Conservation (phyloP, 2,888 invertebrate species). For the Dryocosmus kuriphilus region DNA sequence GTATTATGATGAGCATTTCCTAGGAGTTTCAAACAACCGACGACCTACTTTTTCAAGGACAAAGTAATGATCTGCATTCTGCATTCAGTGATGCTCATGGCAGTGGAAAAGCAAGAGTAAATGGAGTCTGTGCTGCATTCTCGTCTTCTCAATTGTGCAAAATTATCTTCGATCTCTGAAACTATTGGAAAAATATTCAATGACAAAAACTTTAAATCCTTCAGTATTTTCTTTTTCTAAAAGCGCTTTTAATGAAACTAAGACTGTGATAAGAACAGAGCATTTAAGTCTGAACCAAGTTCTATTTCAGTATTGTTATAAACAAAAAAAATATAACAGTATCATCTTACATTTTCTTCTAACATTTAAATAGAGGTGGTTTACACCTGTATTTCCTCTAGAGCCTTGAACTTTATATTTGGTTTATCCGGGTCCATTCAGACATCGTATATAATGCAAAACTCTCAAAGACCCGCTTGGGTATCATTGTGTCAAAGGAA, state of each 20-base stretch:
- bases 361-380: neutral
- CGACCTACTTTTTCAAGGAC: slow-evolving; percentile 39
- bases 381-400: slow-evolving; percentile 18
- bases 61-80: slow-evolving; percentile 37
- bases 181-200: slow-evolving; percentile 27
- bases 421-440: slow-evolving; percentile 36
- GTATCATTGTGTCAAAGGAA: slow-evolving; percentile 10
- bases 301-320: neutral
- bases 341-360: slow-evolving; percentile 1
- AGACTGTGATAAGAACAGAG: neutral
- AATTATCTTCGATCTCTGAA: slow-evolving; percentile 26
- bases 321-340: neutral
- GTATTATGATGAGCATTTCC: slow-evolving; percentile 32
- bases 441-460: slow-evolving; percentile 27
- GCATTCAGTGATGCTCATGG: slow-evolving; percentile 28
- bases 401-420: slow-evolving; percentile 22
- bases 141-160: slow-evolving; percentile 17
- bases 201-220: neutral
- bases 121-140: slow-evolving; percentile 22
- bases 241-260: neutral
- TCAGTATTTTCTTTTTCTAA: neutral
- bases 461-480: slow-evolving; percentile 12
- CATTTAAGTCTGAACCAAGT: neutral
- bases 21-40: slow-evolving; percentile 29
- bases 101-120: slow-evolving; percentile 5